Base-by-base conservation (phyloP, 2,888 invertebrate species). In the Siphonodentalium dalli region DNA sequence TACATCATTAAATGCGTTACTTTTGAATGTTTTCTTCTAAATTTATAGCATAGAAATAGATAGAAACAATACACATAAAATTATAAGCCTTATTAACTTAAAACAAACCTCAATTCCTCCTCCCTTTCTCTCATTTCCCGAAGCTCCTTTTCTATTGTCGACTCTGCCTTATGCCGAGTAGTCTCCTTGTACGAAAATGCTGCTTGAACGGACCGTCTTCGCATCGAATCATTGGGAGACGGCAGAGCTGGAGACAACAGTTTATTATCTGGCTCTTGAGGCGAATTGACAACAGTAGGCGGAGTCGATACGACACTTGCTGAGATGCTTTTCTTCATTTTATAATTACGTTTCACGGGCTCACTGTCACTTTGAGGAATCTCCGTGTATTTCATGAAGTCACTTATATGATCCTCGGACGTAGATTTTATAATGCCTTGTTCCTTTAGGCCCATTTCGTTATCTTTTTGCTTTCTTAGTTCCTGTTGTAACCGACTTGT, bases 131-230 rank as follows among this genome's bases (percentile, higher is more conserved):
- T 89, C 87, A 93, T 89, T 71, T 93, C 93, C 74, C 88, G 86
- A 44, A 94, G 83, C 80, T 94, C 94, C 61, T 88, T 88, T 74
- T 91, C 90, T 69, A 94, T 93, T 81, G 91, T 92, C 71, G 91
- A 89, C 78, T 93, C 92, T 2, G 93, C 91, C 0, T 92, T 90
- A 4, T 91, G 87, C 78, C 87, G 91, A 34, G 15, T 15, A 15
- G 91, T 91, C 63, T 90, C 90, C 50, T 91, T 85, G 59, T 72
- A 75, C 7, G 74, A 72, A 50, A 75, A 75, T n/a, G 63, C 57
- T 15, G 66, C 58, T 3, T n/a, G n/a, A n/a, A n/a, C n/a, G n/a
- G n/a, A n/a, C n/a, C n/a, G n/a, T n/a, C n/a, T 35, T 37, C 26
- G 39, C 46, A 29, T 45, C 15, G 20, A 41, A 46, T 15, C 28